Evolutionary conservation across 92 coral and sea anemone genomes (phyloP).

Genomic region (Paragorgia papillata): DNA sequence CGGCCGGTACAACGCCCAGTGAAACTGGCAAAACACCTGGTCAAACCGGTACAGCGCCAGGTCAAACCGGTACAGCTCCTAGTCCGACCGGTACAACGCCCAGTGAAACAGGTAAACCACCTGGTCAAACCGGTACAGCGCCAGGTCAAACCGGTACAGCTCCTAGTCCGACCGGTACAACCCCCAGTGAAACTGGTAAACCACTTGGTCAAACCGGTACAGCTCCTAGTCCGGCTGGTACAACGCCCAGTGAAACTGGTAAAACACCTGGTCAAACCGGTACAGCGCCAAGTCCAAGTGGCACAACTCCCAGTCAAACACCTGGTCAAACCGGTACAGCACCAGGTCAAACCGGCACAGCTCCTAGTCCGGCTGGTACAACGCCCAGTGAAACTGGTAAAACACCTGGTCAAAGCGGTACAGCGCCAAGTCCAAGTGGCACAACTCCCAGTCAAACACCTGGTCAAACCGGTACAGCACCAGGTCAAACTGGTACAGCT

Average conservation of each 20-base stretch:
- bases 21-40: not conserved
- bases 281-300: too few species aligned
- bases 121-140: not conserved
- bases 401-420: too few species aligned
- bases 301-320: too few species aligned
- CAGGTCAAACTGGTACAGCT: too few species aligned
- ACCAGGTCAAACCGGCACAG: too few species aligned
- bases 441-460: too few species aligned
- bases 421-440: too few species aligned
- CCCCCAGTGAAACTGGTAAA: not conserved
- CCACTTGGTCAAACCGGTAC: not conserved
- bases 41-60: not conserved
- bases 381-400: too few species aligned
- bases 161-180: not conserved
- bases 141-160: not conserved
- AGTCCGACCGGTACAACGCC: not conserved
- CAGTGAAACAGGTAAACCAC: too few species aligned
- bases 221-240: not conserved
- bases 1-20: not conserved
- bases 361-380: not conserved
- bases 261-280: too few species aligned
- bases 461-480: too few species aligned
- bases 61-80: not conserved
- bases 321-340: too few species aligned
- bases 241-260: not conserved